These are phyloP conservation scores for Drosophila kepulauana DNA, from an alignment of 1,140 invertebrate genomes.

Conservation along the genomic window DNA sequence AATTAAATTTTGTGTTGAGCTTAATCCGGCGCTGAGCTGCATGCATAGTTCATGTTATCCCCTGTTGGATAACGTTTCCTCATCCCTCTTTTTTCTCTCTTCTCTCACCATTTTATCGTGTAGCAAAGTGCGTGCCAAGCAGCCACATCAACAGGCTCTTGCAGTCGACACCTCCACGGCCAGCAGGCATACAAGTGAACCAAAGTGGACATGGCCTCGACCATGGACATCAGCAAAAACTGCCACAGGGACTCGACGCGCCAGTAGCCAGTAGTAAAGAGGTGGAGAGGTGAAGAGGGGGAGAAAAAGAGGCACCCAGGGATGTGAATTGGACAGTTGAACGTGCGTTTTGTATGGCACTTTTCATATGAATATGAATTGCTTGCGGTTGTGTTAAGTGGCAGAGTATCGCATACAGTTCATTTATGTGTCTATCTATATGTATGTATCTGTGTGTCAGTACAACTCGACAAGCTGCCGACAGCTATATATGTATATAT, in stretches of 20 bases:
- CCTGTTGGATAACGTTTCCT: conserved; percentile 42
- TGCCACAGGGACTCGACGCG: neutral
- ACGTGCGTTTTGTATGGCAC: conserved; percentile 63
- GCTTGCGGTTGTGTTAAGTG: conserved; percentile 78
- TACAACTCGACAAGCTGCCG: conserved; percentile 11
- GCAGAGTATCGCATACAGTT: conserved; percentile 58
- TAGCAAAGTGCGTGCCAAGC: conserved; percentile 51
- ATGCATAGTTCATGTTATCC: conserved; percentile 80
- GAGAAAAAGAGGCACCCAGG: neutral
- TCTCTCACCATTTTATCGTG: neutral
- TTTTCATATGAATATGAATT: conserved; percentile 82
- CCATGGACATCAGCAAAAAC: conserved; percentile 23
- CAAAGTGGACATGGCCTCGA: conserved; percentile 48
- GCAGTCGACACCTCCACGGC: conserved; percentile 55
- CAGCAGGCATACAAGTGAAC: conserved; percentile 45
- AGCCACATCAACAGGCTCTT: conserved; percentile 57
- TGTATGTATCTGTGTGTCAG: neutral
- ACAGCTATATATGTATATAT: conserved; percentile 12
- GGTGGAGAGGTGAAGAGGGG: too few relatives aligned
- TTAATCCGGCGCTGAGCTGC: conserved; percentile 75
- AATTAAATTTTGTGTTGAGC: conserved; percentile 75
- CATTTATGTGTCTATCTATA: conserved; percentile 39
- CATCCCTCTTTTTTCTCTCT: neutral
- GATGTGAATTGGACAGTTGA: conserved; percentile 27
- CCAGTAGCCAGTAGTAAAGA: neutral